Evolutionary conservation across 64 coral and sea anemone genomes (phyloP).

Genomic region (Pocillopora damicornis): DNA sequence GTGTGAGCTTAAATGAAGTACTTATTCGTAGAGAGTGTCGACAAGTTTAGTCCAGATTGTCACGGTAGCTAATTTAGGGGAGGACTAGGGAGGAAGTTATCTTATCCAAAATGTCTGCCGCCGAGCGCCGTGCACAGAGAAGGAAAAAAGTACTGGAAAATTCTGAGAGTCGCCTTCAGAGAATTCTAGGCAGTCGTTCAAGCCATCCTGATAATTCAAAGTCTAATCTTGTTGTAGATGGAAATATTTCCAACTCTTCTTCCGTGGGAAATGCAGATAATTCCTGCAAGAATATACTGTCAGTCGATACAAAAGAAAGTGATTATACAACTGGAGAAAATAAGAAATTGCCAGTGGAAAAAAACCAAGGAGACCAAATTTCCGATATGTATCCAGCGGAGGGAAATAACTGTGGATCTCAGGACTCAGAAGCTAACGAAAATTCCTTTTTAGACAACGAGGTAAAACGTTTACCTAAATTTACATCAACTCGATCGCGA

Average conservation of each 20-base stretch:
- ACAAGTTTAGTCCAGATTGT: too few relatives aligned
- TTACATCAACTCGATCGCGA: neutral
- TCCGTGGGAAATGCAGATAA: neutral
- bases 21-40: too few relatives aligned
- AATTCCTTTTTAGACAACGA: neutral
- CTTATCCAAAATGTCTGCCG: slow-evolving; percentile 54
- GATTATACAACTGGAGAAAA: neutral
- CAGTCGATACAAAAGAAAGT: neutral
- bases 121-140: slow-evolving; percentile 35
- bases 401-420: neutral
- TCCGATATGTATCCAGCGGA: neutral
- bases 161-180: slow-evolving; percentile 24
- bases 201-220: neutral
- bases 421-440: neutral
- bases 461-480: neutral
- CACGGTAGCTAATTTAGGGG: too few relatives aligned
- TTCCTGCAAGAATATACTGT: neutral
- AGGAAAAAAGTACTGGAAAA: slow-evolving; percentile 51
- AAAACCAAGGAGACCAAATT: neutral
- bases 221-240: neutral
- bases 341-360: neutral
- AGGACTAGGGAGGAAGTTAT: neutral
- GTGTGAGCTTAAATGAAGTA: too few relatives aligned
- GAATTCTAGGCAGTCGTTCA: slow-evolving; percentile 45
- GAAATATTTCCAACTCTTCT: neutral